A percentile compares a stretch with the other conserved stretches of the same genome.
phyloP scores from a whole-genome alignment of 2,888 invertebrate genomes.

The Stenichneumon culpator region DNA sequence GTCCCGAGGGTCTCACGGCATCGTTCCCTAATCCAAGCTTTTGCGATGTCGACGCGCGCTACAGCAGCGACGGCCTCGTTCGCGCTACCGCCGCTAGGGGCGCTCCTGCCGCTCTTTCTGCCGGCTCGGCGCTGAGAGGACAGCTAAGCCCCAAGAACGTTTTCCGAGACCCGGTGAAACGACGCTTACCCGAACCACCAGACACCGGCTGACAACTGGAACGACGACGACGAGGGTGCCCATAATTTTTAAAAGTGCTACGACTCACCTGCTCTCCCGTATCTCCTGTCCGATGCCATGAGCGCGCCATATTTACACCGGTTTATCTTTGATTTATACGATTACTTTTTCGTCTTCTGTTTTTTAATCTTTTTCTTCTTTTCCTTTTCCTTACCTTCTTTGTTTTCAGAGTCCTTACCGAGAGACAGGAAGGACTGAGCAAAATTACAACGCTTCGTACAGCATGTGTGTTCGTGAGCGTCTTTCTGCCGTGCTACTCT shows the following conservation, averaged over 20 bases:
- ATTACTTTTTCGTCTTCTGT: conserved; percentile 42
- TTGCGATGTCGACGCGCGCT: conserved; percentile 61
- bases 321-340: conserved; percentile 75
- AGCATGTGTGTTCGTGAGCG: conserved; percentile 60
- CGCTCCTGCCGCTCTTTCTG: conserved; percentile 25
- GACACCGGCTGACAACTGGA: conserved; percentile 47
- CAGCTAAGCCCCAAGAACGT: conserved; percentile 62
- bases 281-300: conserved; percentile 65
- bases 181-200: conserved; percentile 51
- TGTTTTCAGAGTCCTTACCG: background rate
- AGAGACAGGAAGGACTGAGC: conserved; percentile 37
- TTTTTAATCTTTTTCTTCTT: conserved; percentile 16
- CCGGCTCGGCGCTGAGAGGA: conserved; percentile 10
- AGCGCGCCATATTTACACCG: conserved; percentile 74
- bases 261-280: conserved; percentile 65
- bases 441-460: conserved; percentile 71
- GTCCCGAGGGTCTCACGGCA: conserved; percentile 62
- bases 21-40: conserved; percentile 65
- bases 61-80: conserved; percentile 57
- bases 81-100: background rate
- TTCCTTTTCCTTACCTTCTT: conserved; percentile 32
- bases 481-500: conserved; percentile 31
- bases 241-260: conserved; percentile 68
- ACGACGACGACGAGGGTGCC: conserved; percentile 62
- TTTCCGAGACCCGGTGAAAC: conserved; percentile 64